Base-by-base conservation (phyloP, 2,113 vertebrate genomes). In the Hippocampus mohnikei region DNA sequence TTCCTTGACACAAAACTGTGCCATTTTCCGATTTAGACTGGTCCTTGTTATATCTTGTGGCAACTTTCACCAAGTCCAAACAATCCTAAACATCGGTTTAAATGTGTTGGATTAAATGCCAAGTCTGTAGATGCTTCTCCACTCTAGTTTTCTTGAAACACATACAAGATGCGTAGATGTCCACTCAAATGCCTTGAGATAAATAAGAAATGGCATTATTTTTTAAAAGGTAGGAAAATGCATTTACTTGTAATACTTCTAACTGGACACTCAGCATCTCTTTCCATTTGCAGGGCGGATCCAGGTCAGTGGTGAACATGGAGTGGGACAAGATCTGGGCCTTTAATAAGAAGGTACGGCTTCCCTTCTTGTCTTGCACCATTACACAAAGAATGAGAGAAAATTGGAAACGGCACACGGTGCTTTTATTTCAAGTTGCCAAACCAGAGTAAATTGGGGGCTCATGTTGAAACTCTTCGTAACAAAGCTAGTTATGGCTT, bases 251-350 rank as follows among this genome's bases (percentile, higher is more conserved):
- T 63, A 5, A 42, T 42, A 42, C 13, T 21, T 40, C 20, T 16
- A 40, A 5, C 33, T 46, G 40, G 7, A 25, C 8, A 10, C 42
- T 25, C 27, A 16, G 11, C 23, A 40, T 3, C 1, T 48, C 3
- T 44, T 16, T n/a, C 3, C 23, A 7, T 48, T 65, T 84, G 20
- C 72, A 99, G 97, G 97, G 97, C 63, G 97, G 96, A 6, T 99
- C 97, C 27, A 93, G 96, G 67, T 98, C 97, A 52, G 95, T 99
- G 0, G 97, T 99, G 73, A 99, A 99, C 88, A 99, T 99, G 97
- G 97, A 99, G 80, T 99, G 97, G 97, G 97, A 99, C 92, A 99
- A 99, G 93, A 97, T 99, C 88, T 99, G 97, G 97, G 88, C 97
- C 2, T 99, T 99, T 84, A 99, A 99, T 85, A 99, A 98, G 89